Evolutionary conservation across 2,797 vertebrate genomes (phyloP).

Genomic region (Perdix hodgsoniae): DNA sequence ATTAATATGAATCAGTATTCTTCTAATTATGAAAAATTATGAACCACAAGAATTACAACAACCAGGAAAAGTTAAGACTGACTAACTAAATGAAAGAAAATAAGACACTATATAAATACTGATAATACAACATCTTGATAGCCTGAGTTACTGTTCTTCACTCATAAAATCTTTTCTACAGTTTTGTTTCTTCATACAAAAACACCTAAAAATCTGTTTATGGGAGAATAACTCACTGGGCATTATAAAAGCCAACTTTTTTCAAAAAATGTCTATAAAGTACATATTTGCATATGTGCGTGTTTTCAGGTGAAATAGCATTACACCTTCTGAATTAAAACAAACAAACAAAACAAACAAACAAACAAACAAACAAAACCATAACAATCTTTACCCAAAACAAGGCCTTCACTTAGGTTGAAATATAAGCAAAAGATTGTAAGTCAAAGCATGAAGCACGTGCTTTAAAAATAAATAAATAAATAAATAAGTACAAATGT

Average conservation of each 20-base stretch:
- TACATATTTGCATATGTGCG: conserved; percentile 35
- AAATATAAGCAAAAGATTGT: background rate
- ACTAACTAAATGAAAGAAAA: background rate
- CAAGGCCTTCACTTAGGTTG: background rate
- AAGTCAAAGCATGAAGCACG: background rate
- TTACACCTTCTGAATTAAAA: background rate
- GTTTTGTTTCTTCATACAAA: conserved; percentile 26
- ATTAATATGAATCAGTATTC: background rate
- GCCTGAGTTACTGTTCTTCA: conserved; percentile 2
- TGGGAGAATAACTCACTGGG: conserved; percentile 34
- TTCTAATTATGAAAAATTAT: background rate
- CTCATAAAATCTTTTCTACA: conserved; percentile 11
- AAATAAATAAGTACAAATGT: background rate
- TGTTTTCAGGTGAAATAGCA: conserved; percentile 22
- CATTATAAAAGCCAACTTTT: conserved; percentile 10
- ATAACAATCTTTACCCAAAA: background rate
- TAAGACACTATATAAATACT: background rate
- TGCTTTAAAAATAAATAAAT: background rate
- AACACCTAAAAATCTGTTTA: conserved; percentile 13
- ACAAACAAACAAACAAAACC: too few species aligned
- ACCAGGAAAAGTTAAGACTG: background rate
- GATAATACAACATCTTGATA: background rate
- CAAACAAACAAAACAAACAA: background rate
- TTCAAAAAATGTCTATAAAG: conserved; percentile 27
- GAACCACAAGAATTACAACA: background rate